Evolutionary conservation across 37 sponge, comb jelly and placozoan species (phyloP), one percentile per base, ranked within the genome.

Genomic region (Oscarella lobularis): DNA sequence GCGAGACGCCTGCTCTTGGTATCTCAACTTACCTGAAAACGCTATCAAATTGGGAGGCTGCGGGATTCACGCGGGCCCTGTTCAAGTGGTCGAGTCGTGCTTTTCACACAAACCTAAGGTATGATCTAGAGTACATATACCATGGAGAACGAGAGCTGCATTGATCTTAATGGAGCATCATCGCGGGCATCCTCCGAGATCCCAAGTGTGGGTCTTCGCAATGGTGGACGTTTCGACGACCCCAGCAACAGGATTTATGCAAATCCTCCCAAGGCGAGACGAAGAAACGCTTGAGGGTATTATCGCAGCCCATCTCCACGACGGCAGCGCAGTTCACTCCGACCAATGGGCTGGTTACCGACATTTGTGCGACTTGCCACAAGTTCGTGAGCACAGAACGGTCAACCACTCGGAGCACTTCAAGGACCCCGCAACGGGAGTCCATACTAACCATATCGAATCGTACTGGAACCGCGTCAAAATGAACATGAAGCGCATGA

Each of bases 31-130:
- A n/a, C n/a, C n/a, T n/a, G 14, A 48, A 20, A 48, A 27, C 14
- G 14, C 60, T 27, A 48, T 48, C 20, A 9, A 20, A 48, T 20
- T 48, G 9, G 20, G 60, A 20, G 60, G 60, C 60, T n/a, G n/a
- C n/a, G 60, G 60, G 60, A 9, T 48, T 9, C 60, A 48, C 60
- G 14, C 60, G 14, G 20, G 20, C 60, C 14, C 20, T 9, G 9
- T 9, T 48, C 78, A 77, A 32, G 66, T 77, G 35, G 78, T 67
- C 33, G 78, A 77, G 36, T 77, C 37, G 3, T 65, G 41, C 3
- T 77, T 77, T 32, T 48, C 60, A 14, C 78, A 77, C 67, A 77
- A 77, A 31, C 27, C 20, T 35, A 77, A 77, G 37, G 78, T 77
- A n/a, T n/a, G n/a, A n/a, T n/a, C n/a, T 48, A 27, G 60, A 27